Base-by-base conservation (phyloP, 2,888 invertebrate genomes). In the Chalcosyrphus nemorum region DNA sequence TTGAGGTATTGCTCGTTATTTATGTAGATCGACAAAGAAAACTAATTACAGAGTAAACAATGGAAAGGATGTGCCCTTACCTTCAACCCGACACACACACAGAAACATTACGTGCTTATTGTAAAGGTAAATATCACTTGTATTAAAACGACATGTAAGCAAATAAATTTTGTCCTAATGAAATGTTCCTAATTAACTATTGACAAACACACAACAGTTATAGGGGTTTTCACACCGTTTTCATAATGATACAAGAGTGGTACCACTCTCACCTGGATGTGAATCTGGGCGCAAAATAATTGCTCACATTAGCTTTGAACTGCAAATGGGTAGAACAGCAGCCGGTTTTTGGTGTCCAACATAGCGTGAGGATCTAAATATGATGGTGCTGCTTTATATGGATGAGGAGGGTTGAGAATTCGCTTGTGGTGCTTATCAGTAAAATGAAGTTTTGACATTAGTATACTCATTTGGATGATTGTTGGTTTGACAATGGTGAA, bases 151-250 rank as follows among this genome's bases (percentile, higher is more conserved):
- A 57, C 43, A 38, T 65, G 56, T 47, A 74, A 74, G 74, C 74
- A 74, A 74, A 74, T 74, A 74, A 54, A 74, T 65, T 65, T 65
- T 27, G 13, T 65, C 65, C 35, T 56, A 65, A 74, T 74, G 74
- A 65, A 74, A 74, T 56, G 74, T 54, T 74, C 21, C 65, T 74
- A 65, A 74, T 65, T 74, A 74, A 74, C 74, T 74, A 74, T 74
- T 74, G 74, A 74, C 74, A 74, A 74, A 74, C 56, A 74, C 56
- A 54, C 13, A 54, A 50, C 54, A 27, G 43, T 52, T 74, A 63
- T 74, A 65, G 45, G 74, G 74, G 74, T 65, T 74, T 65, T 74
- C 65, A 47, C 74, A 65, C 63, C 54, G 54, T 56, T 65, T 38
- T 56, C 74, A 56, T 74, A 74, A 74, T 27, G 32, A 74, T 63